Conservation (phyloP, 2,888 invertebrate genomes). For the Eustalomyia histrio region DNA sequence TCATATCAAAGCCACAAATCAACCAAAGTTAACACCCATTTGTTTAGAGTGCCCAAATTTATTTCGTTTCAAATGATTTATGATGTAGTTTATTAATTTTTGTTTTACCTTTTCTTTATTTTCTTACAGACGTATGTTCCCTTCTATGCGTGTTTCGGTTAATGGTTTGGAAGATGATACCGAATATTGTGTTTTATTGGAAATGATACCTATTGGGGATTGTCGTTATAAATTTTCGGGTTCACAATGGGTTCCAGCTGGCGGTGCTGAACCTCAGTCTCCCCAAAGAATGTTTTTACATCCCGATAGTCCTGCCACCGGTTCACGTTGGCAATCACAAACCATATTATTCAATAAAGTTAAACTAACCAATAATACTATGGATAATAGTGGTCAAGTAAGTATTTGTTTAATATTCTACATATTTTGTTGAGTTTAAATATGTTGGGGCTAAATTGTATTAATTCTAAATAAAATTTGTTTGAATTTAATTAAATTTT, state of each 20-base stretch:
- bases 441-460: too few relatives aligned
- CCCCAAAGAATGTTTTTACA: conserved; percentile 89
- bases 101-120: conserved; percentile 36
- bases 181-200: conserved; percentile 90
- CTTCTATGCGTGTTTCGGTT: conserved; percentile 88
- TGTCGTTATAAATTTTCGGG: conserved; percentile 91
- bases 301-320: conserved; percentile 92
- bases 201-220: conserved; percentile 87
- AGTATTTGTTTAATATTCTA: conserved; percentile 77
- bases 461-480: too few relatives aligned
- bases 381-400: conserved; percentile 89
- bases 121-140: conserved; percentile 92
- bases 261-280: conserved; percentile 91
- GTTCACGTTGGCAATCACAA: conserved; percentile 92
- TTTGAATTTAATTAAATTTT: too few relatives aligned
- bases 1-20: conserved; percentile 73
- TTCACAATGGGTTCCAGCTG: conserved; percentile 91
- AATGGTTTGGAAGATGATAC: conserved; percentile 89
- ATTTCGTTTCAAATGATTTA: conserved; percentile 69
- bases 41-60: conserved; percentile 50
- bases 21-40: conserved; percentile 71
- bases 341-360: conserved; percentile 89
- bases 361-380: conserved; percentile 92
- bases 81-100: conserved; percentile 38
- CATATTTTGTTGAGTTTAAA: too few relatives aligned